Evolutionary conservation across 2,888 invertebrate genomes (phyloP), one percentile per base, ranked within the genome.

Genomic region (Mesochorus sp.): DNA sequence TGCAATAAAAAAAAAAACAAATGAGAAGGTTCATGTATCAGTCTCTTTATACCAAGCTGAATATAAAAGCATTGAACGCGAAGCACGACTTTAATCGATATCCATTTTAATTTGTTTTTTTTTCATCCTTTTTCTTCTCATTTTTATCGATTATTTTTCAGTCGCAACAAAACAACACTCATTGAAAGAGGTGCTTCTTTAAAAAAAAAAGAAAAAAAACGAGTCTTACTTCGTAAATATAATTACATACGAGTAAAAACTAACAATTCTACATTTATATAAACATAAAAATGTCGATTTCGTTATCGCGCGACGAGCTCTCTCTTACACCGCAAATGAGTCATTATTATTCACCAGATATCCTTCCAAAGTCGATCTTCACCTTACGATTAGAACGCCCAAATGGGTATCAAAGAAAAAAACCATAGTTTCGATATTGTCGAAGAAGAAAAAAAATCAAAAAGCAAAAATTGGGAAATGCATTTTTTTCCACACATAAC

Each of bases 1-100:
- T 76, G 68, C 81, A 74, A 81, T 76, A 79, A 80, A 76, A 39
- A n/a, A n/a, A n/a, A n/a, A n/a, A n/a, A n/a, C n/a, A n/a, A 66
- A 64, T 64, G 74, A 75, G 79, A 80, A 80, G 76, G 76, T 84
- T 82, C 79, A 85, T 85, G 84, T 82, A 80, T 87, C 87, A 86
- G 86, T 86, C 86, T 87, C 85, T 85, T 86, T 83, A 85, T 82
- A 84, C 80, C n/a, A 81, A 86, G 85, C 86, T 83, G 84, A 84
- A 82, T 84, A 81, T 83, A 37, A 85, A 80, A 84, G 86, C 84
- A 85, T 84, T 85, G 83, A 84, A 83, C 79, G 82, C 80, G 80
- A 75, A 84, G 80, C 79, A 61, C 66, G 72, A 34, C 64, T 73
- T 12, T 34, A 8, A 12, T 4, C 2, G 10, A 34, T n/a, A 31